A percentile compares a stretch with the other conserved stretches of the same genome.
These are phyloP conservation scores for Parotocinclus haroldoi DNA, from an alignment of 2,797 vertebrate genomes.

Conservation along the genomic window DNA sequence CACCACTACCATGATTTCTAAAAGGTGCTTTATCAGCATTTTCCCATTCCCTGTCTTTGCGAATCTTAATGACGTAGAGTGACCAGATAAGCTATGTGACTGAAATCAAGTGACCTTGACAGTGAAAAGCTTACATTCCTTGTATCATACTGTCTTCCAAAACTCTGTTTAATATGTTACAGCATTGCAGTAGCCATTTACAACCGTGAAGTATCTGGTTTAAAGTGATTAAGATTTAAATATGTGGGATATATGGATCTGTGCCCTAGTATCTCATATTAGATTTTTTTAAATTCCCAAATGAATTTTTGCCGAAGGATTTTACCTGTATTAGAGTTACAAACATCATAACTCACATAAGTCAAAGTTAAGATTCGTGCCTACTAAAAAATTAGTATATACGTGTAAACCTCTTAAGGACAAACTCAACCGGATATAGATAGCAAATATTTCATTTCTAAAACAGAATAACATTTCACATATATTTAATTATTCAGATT, in stretches of 20 bases:
- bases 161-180: slow-evolving; percentile 14
- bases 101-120: slow-evolving; percentile 59
- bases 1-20: neutral
- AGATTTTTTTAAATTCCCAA: neutral
- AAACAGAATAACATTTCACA: too few species aligned
- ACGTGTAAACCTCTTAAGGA: too few species aligned
- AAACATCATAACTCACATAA: too few species aligned
- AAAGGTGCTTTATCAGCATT: slow-evolving; percentile 63
- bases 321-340: too few species aligned
- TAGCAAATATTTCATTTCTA: too few species aligned
- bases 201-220: neutral
- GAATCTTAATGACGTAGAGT: slow-evolving; percentile 68
- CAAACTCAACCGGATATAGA: too few species aligned
- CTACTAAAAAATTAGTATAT: too few species aligned
- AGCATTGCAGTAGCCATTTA: neutral
- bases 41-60: slow-evolving; percentile 57
- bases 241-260: neutral
- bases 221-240: neutral
- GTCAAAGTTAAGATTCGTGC: too few species aligned
- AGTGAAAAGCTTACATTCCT: slow-evolving; percentile 15
- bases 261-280: neutral
- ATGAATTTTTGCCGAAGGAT: neutral
- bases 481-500: too few species aligned
- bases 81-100: slow-evolving; percentile 46
- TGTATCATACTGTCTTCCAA: neutral